Percentiles rank a stretch among this genome's conserved stretches.
These are phyloP conservation scores for Macrotus californicus DNA, from an alignment of 2,113 vertebrate species.

Conservation along the genomic window DNA sequence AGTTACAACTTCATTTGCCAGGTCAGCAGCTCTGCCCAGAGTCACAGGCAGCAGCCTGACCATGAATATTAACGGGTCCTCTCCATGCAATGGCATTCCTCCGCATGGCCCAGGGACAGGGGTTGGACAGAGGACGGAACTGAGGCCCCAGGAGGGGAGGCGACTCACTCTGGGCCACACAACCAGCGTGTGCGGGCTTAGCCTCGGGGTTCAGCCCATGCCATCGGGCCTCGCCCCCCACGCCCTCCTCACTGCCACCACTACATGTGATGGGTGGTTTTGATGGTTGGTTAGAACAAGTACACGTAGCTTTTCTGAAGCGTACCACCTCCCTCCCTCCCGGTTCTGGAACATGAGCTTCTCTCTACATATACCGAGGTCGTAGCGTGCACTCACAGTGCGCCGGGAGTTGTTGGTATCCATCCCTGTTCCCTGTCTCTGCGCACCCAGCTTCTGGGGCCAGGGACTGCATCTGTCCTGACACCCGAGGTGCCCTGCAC, in stretches of 20 bases:
- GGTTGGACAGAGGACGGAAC: background rate
- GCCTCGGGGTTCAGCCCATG: rapidly evolving
- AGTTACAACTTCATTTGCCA: background rate
- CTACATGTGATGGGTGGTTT: rapidly evolving
- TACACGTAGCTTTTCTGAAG: background rate
- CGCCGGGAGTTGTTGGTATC: rapidly evolving
- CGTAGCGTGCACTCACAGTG: rapidly evolving
- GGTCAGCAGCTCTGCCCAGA: constrained; percentile 35
- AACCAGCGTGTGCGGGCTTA: rapidly evolving
- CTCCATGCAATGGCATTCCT: rapidly evolving
- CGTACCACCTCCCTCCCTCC: background rate
- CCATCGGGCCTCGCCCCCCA: rapidly evolving
- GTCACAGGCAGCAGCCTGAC: background rate
- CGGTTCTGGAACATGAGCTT: background rate
- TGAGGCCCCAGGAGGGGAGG: background rate
- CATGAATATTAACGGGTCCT: rapidly evolving
- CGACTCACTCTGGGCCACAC: rapidly evolving
- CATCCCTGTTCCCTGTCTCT: background rate
- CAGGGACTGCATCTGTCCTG: rapidly evolving
- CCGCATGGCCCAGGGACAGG: background rate
- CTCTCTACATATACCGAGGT: rapidly evolving
- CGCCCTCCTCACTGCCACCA: rapidly evolving
- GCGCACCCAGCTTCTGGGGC: background rate
- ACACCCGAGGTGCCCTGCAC: rapidly evolving
- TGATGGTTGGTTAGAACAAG: background rate